These are phyloP conservation scores for Lithobates pipiens DNA, from an alignment of 2,797 vertebrate species.

Conservation along the genomic window DNA sequence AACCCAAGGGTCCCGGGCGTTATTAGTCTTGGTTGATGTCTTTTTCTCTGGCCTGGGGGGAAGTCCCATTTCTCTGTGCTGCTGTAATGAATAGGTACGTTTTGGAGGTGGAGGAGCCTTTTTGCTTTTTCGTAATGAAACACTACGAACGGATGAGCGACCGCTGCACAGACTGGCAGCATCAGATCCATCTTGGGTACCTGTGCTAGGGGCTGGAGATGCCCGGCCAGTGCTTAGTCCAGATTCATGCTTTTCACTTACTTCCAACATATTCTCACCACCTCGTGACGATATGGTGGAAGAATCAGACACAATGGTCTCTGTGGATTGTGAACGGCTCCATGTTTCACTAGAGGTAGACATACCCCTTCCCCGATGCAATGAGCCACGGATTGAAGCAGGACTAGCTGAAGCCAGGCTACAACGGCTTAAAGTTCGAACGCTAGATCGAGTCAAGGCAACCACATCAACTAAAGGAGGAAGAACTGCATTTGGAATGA, in stretches of 20 bases:
- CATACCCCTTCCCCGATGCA: slow-evolving; percentile 75
- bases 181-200: slow-evolving; percentile 74
- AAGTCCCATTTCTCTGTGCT: slow-evolving; percentile 72
- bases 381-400: slow-evolving; percentile 79
- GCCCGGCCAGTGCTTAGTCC: slow-evolving; percentile 51
- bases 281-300: slow-evolving; percentile 87
- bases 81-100: slow-evolving; percentile 87
- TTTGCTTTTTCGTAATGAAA: slow-evolving; percentile 91
- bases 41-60: slow-evolving; percentile 75
- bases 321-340: slow-evolving; percentile 90
- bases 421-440: slow-evolving; percentile 89
- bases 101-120: slow-evolving; percentile 84
- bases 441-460: slow-evolving; percentile 85
- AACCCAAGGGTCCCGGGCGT: slow-evolving; percentile 57
- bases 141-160: slow-evolving; percentile 78
- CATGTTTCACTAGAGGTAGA: slow-evolving; percentile 85
- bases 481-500: slow-evolving; percentile 94
- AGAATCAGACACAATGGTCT: slow-evolving; percentile 87
- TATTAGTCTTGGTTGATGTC: slow-evolving; percentile 52
- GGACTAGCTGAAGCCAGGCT: slow-evolving; percentile 91
- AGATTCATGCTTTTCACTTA: slow-evolving; percentile 43
- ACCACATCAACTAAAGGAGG: slow-evolving; percentile 92
- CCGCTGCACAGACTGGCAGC: slow-evolving; percentile 79
- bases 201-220: slow-evolving; percentile 65
- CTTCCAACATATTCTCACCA: slow-evolving; percentile 72